Base-by-base conservation (phyloP, 2,797 vertebrate genomes). In the Leptodactylus fallax region DNA sequence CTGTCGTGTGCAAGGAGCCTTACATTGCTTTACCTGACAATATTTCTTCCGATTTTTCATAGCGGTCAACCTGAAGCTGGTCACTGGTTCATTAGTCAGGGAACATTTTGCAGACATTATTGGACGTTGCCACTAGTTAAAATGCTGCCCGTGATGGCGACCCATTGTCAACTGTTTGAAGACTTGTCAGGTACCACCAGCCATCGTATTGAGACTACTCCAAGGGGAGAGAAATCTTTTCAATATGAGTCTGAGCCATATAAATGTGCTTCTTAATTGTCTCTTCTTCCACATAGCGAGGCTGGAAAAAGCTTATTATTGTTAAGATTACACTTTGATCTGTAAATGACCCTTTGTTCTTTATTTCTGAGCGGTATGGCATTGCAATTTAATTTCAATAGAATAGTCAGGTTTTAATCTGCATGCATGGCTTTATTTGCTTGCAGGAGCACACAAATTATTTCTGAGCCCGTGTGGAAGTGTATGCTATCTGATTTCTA, bases 401-500 rank as follows among this genome's bases (percentile, higher is more conserved):
- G 67, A 53, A 74, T 47, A 53, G 60, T 78, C 76, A 55, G 47
- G 19, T 81, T 74, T 81, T 65, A 80, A 81, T 88, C 67, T 85
- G 83, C 87, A 79, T 81, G 82, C 65, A 77, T 63, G n/a, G 45
- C 87, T 88, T 63, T 76, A 65, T 71, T 63, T 85, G 78, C 77
- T 81, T 58, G 56, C 65, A 61, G 77, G 23, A 80, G 47, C 83
- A 23, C 71, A 82, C 84, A 77, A 86, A 86, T 89, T 56, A 86
- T 86, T 89, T 86, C 84, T 77, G 69, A 83, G 84, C 36, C 45
- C 16, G 56, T 65, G 71, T 82, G 88, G 71, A 86, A 86, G 85
- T 82, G 79, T 86, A 82, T 81, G 79, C 79, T 85, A 72, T 81
- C 55, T 87, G 58, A 87, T 87, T 87, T 78, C 78, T 82, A 78